Evolutionary conservation across 2,888 invertebrate species (phyloP), one percentile per base, ranked within the genome.

Genomic region (Laothoe populi): DNA sequence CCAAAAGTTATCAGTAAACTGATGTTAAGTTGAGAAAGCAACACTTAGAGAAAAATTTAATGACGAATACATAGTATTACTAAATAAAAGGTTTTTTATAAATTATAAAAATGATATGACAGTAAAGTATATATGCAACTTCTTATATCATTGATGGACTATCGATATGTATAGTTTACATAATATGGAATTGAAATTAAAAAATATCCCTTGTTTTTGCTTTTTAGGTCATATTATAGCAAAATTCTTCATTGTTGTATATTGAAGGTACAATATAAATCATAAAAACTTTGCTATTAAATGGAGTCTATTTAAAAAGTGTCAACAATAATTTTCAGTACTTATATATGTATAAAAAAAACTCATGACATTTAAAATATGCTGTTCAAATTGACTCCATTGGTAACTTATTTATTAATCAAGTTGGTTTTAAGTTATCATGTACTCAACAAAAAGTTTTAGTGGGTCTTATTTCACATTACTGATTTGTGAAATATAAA

Each of bases 391-490:
- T 31, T 26, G n/a, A 49, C 49, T 49, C 26, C 49, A 49, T 16
- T 26, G 8, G 24, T 31, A 53, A 53, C 31, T 35, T 35, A 31
- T 53, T 31, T 53, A 53, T 31, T 35, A 21, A 53, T 16, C 11
- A n/a, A 48, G 23, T 49, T 31, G 3, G 16, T 8, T 49, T 49
- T 35, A 53, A 16, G 19, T 53, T 53, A 53, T 53, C 31, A 53
- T 53, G n/a, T 31, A 31, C 19, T 53, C 53, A 31, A 31, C 31
- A 19, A 53, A n/a, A 31, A 53, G 7, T 53, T 10, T 16, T 24
- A 13, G 35, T 1, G 19, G 10, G 31, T 35, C 53, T 53, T 53
- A 53, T 53, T 53, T 53, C 53, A 48, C 53, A 53, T 35, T 19
- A 8, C 10, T 49, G 31, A n/a, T 19, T 35, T 35, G 11, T 53